phyloP scores from a whole-genome alignment of 35 echinoderm and acorn worm species.

The Heliocidaris erythrogramma region DNA sequence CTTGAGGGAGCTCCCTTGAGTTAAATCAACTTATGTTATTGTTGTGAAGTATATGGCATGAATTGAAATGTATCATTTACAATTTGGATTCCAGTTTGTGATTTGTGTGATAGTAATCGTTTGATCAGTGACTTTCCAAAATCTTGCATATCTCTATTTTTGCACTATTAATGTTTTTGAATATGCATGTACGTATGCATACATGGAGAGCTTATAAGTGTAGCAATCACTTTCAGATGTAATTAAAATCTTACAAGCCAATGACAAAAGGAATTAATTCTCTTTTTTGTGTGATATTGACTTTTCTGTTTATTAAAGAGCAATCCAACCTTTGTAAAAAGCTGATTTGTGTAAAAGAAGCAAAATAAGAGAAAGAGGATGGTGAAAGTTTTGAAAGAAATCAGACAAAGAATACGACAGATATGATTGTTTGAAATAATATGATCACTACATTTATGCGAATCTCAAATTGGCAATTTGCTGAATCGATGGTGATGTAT shows the following conservation, averaged over 20 bases:
- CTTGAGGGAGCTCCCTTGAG: no score
- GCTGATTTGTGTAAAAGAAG: no score
- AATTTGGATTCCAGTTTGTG: neutral
- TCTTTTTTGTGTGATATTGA: neutral
- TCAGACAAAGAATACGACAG: no score
- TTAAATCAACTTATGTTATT: no score
- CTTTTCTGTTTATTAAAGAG: no score
- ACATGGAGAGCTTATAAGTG: neutral
- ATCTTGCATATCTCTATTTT: conserved; percentile 13
- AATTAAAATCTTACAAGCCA: neutral
- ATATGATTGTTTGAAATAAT: no score
- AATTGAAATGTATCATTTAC: neutral
- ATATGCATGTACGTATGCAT: neutral
- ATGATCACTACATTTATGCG: no score
- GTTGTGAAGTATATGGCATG: neutral
- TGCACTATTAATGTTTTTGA: neutral
- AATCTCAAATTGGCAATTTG: no score
- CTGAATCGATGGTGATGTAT: no score
- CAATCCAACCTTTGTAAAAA: no score
- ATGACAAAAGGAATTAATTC: neutral
- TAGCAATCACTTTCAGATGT: neutral
- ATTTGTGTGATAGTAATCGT: neutral
- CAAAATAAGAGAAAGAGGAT: no score
- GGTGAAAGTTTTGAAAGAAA: no score
- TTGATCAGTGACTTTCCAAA: neutral